Conservation (phyloP, 2,888 invertebrate genomes). For the Mythimna impura region DNA sequence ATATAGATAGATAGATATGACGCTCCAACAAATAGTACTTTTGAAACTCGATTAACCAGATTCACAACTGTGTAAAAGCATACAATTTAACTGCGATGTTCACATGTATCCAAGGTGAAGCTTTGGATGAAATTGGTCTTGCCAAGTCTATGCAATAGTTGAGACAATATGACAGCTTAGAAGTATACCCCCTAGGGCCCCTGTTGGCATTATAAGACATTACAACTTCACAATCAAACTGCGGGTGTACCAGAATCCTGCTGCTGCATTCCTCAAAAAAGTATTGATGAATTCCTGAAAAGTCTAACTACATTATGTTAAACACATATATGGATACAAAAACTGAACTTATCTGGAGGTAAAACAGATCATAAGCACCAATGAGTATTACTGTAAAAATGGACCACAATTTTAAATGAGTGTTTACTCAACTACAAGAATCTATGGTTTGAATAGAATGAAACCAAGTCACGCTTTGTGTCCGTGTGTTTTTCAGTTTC, state of each 20-base stretch:
- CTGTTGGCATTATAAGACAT: neutral
- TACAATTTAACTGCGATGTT: neutral
- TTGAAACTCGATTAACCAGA: neutral
- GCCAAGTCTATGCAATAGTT: neutral
- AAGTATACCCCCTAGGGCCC: neutral
- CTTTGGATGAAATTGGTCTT: neutral
- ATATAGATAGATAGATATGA: too few relatives aligned
- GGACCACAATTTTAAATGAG: neutral
- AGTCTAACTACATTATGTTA: constrained; percentile 37
- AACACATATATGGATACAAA: neutral
- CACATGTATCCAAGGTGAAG: neutral
- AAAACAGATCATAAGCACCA: neutral
- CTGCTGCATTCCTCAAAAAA: neutral
- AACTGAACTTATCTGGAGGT: neutral
- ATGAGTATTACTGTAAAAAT: neutral
- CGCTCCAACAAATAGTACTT: neutral
- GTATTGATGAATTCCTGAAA: constrained; percentile 28
- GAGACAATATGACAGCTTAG: neutral
- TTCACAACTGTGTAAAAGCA: neutral
- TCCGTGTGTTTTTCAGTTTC: too few relatives aligned
- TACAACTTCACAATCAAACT: neutral
- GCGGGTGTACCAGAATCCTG: neutral
- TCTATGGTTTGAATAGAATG: neutral
- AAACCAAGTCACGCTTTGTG: neutral
- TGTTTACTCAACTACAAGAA: neutral